phyloP scores from a whole-genome alignment of 1,140 invertebrate genomes.

The Physella acuta region DNA sequence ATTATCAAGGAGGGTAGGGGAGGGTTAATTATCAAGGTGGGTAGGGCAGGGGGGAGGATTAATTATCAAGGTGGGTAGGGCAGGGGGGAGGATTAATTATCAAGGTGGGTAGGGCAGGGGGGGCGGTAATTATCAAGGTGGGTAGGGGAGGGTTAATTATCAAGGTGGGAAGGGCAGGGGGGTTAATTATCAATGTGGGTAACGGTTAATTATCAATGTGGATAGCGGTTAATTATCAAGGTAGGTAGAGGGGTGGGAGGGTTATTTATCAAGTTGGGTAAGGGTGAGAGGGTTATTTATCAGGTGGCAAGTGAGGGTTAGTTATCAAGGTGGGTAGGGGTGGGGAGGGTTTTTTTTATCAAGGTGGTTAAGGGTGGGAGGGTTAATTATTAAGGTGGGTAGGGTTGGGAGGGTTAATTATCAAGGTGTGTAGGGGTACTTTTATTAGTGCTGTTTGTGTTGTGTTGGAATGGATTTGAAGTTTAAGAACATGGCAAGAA shows the following conservation, averaged over 20 bases:
- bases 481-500: too few relatives aligned
- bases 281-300: slow-evolving; percentile 48
- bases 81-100: neutral
- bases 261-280: slow-evolving; percentile 1
- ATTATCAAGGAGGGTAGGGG: slow-evolving; percentile 25
- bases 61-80: slow-evolving; percentile 3
- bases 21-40: slow-evolving; percentile 43
- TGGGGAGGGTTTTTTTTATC: neutral
- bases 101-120: too few relatives aligned
- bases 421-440: neutral
- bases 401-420: neutral
- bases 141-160: neutral
- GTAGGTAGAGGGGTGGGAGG: slow-evolving; percentile 1
- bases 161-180: neutral
- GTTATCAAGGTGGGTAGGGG: neutral
- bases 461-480: too few relatives aligned
- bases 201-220: slow-evolving; percentile 90
- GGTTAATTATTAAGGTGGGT: neutral
- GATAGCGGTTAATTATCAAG: slow-evolving; percentile 64
- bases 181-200: slow-evolving; percentile 64
- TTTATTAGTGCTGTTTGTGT: too few relatives aligned
- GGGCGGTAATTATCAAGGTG: neutral
- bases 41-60: slow-evolving; percentile 4
- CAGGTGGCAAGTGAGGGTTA: slow-evolving; percentile 19
- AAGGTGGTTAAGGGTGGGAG: too few relatives aligned